Evolutionary conservation across 2,797 vertebrate species (phyloP).

Genomic region (Tiaroga cobitis): DNA sequence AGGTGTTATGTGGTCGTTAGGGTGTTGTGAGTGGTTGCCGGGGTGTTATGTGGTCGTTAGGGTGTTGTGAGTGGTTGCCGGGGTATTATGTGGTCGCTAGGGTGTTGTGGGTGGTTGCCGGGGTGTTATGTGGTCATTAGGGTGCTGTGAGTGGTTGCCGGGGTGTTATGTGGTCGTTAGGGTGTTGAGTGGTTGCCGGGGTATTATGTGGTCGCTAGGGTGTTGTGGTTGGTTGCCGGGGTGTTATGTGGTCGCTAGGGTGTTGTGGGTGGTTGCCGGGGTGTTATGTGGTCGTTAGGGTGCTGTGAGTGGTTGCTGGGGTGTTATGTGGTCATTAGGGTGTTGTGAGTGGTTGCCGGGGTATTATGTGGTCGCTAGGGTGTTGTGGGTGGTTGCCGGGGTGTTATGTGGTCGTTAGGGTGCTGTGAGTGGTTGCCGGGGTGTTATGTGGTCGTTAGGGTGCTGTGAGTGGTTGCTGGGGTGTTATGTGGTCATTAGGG

Average conservation of each 20-base stretch:
- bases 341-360: fast-evolving
- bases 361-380: background rate
- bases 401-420: background rate
- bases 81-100: background rate
- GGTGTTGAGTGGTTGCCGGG: background rate
- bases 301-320: background rate
- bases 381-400: fast-evolving
- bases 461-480: fast-evolving
- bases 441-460: background rate
- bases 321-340: background rate
- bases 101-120: background rate
- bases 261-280: fast-evolving
- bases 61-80: background rate
- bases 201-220: background rate
- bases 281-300: background rate
- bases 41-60: background rate
- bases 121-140: background rate
- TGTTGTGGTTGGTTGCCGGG: background rate
- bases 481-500: background rate
- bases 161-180: background rate
- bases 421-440: fast-evolving
- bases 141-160: no score
- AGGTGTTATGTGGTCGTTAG: background rate
- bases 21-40: no score
- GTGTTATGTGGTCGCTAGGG: background rate